Evolutionary conservation across 2,888 invertebrate species (phyloP).

Genomic region (Anthoptus insignis): DNA sequence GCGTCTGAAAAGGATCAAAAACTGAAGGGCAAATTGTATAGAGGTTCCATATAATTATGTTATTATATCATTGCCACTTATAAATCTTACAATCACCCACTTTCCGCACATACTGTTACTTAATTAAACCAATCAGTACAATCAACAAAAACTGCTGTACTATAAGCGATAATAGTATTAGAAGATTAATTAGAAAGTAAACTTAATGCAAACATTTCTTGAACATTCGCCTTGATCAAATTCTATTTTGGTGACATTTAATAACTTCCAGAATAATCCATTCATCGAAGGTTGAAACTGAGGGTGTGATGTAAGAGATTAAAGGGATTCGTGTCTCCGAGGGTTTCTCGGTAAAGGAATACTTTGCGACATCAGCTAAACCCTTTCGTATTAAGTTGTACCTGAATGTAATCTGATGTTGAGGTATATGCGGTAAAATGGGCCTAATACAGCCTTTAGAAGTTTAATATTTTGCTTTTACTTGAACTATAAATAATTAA

Average conservation of each 20-base stretch:
- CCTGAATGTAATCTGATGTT: slow-evolving; percentile 2
- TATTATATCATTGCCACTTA: too few relatives aligned
- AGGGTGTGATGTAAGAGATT: not conserved
- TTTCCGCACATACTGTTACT: too few relatives aligned
- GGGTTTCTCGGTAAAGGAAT: not conserved
- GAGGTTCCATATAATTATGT: too few relatives aligned
- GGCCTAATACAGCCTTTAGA: not conserved
- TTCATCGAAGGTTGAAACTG: not conserved
- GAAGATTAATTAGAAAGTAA: too few relatives aligned
- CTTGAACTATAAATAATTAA: not conserved
- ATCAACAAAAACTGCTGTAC: too few relatives aligned
- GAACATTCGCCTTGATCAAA: too few relatives aligned
- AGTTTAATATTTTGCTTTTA: not conserved
- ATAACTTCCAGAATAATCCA: not conserved
- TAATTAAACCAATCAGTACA: too few relatives aligned
- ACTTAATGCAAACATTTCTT: too few relatives aligned
- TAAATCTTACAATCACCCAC: too few relatives aligned
- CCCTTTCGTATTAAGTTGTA: slow-evolving; percentile 5
- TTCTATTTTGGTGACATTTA: not conserved
- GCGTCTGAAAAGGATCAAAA: too few relatives aligned
- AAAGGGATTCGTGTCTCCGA: not conserved
- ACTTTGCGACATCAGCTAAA: not conserved
- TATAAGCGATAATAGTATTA: too few relatives aligned
- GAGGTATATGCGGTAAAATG: not conserved
- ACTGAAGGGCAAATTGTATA: too few relatives aligned